Base-by-base conservation (phyloP, 2,888 invertebrate species). In the Nemurella pictetii region DNA sequence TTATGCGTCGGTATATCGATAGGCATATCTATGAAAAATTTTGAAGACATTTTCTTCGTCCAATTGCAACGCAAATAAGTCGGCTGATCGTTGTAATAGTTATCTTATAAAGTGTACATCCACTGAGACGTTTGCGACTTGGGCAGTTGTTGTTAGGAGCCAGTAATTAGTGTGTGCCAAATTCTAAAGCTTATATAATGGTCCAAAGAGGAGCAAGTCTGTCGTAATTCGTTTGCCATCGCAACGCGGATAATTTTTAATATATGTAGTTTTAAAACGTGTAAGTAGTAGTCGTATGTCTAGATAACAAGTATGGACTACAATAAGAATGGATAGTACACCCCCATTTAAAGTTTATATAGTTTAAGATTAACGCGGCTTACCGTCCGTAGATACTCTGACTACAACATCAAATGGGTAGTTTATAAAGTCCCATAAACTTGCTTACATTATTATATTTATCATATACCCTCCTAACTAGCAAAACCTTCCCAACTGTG, bases 401-500 rank as follows among this genome's bases (percentile, higher is more conserved):
- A 72, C 82, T 82, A 82, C 82, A 72, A 82, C 82, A 82, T 82
- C 72, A 72, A 82, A 72, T 82, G 82, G 82, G 82, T 27, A 36
- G 82, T 72, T 82, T 82, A 81, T 36, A 82, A 55, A 29, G 15
- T 55, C 72, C 82, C 29, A 72, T 82, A 81, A 82, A 55, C 29
- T 55, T 82, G 78, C 78, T 30, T 78, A 78, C 30, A 78, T 78
- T 28, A n/a, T n/a, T 27, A 78, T 78, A 78, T 27, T 29, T 78
- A 78, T 55, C 55, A 27, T n/a, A 75, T 78, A 78, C 29, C 78
- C 29, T 78, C 78, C 30, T 78, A 78, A 78, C n/a, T 78, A 27
- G 30, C 78, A 26, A 82, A 82, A 72, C 55, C 82, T 55, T 29
- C 80, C 83, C 82, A 73, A 84, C 85, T 85, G 85, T 85, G 85